Evolutionary conservation across 2,888 invertebrate genomes (phyloP).

Genomic region (Callosobruchus maculatus): DNA sequence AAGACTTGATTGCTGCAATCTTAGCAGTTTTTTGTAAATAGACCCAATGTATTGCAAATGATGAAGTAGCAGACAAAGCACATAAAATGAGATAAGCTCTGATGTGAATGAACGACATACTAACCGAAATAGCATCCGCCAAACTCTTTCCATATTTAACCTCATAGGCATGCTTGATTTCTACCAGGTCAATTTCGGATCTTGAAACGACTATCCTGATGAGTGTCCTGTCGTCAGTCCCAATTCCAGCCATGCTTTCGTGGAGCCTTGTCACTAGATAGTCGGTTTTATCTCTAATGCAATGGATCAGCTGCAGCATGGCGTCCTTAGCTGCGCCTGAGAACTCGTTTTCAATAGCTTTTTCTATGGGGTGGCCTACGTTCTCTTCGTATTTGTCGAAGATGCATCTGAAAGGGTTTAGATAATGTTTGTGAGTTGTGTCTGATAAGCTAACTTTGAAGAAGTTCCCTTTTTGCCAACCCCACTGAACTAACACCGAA

Average conservation of each 20-base stretch:
- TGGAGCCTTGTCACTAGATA: slow-evolving; percentile 84
- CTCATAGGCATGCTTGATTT: slow-evolving; percentile 76
- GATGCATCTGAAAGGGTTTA: slow-evolving; percentile 36
- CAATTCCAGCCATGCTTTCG: slow-evolving; percentile 85
- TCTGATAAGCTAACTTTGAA: no score
- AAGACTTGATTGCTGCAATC: no score
- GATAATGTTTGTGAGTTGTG: no score
- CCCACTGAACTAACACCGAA: no score
- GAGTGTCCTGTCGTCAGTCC: slow-evolving; percentile 82
- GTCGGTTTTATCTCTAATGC: slow-evolving; percentile 65
- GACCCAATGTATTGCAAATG: no score
- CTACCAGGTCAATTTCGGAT: slow-evolving; percentile 78
- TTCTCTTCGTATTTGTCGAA: slow-evolving; percentile 67
- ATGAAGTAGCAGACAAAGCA: neutral
- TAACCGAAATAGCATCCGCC: slow-evolving; percentile 75
- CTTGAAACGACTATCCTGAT: slow-evolving; percentile 83
- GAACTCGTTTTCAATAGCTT: slow-evolving; percentile 74
- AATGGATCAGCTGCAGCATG: slow-evolving; percentile 71
- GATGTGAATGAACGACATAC: slow-evolving; percentile 15
- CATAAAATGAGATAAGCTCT: neutral
- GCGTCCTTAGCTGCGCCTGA: slow-evolving; percentile 77
- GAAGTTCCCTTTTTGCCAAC: no score
- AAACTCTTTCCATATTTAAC: slow-evolving; percentile 70
- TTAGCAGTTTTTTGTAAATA: no score
- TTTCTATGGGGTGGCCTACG: slow-evolving; percentile 75